Evolutionary conservation across 2,113 vertebrate genomes (phyloP).

Genomic region (Paraplagusia blochii): DNA sequence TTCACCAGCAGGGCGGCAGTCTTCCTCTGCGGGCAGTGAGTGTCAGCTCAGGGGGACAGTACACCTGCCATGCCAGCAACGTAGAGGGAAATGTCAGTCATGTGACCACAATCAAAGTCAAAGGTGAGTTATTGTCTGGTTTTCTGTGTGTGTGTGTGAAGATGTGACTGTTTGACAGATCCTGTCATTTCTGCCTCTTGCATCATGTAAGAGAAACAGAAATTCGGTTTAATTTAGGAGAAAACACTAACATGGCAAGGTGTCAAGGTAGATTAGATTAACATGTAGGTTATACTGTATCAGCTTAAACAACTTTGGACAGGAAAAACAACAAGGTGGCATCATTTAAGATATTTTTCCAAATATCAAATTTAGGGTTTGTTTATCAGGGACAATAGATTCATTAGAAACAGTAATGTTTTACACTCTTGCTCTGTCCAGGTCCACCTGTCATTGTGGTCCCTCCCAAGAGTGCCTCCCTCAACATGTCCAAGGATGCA

Average conservation of each 20-base stretch:
- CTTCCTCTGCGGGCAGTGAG: slow-evolving; percentile 76
- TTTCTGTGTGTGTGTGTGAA: slow-evolving; percentile 12
- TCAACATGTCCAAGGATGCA: slow-evolving; percentile 88
- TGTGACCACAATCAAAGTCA: slow-evolving; percentile 83
- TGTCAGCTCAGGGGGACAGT: slow-evolving; percentile 77
- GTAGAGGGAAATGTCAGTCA: slow-evolving; percentile 81
- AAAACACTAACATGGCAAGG: slow-evolving; percentile 16
- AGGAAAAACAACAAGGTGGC: no score
- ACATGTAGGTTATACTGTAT: no score
- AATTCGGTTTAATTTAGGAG: slow-evolving; percentile 18
- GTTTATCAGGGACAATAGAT: no score
- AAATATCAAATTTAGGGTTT: no score
- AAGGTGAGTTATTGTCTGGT: slow-evolving; percentile 77
- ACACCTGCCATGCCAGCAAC: slow-evolving; percentile 87
- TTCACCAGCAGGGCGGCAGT: slow-evolving; percentile 72
- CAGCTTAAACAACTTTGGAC: no score
- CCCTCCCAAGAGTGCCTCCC: slow-evolving; percentile 80
- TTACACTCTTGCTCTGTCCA: slow-evolving; percentile 22
- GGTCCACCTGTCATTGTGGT: slow-evolving; percentile 87
- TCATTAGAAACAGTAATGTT: neutral
- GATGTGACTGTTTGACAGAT: slow-evolving; percentile 44
- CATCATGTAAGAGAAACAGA: slow-evolving; percentile 52
- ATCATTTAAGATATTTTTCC: no score
- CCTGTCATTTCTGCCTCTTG: slow-evolving; percentile 57
- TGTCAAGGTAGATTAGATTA: no score